These are phyloP conservation scores for Eremobia ochroleuca DNA, from an alignment of 2,888 invertebrate genomes.

Conservation along the genomic window DNA sequence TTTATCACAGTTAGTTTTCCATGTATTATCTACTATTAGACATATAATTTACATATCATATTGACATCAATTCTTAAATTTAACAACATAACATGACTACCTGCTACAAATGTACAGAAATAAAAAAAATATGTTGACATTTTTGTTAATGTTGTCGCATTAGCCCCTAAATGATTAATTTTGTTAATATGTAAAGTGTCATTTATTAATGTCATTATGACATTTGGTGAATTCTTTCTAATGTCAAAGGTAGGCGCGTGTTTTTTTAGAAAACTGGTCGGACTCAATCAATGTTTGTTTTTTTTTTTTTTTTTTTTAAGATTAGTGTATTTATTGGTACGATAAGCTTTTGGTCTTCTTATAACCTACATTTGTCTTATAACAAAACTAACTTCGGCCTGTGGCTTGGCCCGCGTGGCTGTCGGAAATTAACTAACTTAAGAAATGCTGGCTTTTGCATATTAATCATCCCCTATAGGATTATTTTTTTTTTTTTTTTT, in stretches of 20 bases:
- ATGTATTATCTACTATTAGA: slow-evolving; percentile 34
- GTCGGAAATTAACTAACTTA: too few relatives aligned
- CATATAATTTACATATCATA: slow-evolving; percentile 36
- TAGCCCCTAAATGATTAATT: slow-evolving; percentile 51
- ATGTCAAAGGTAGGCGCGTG: slow-evolving; percentile 1
- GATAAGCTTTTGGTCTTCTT: not conserved
- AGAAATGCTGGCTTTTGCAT: too few relatives aligned
- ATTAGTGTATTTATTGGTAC: not conserved
- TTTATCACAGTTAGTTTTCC: slow-evolving; percentile 16
- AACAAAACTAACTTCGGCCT: not conserved
- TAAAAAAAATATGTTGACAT: slow-evolving; percentile 48
- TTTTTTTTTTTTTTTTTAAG: not conserved
- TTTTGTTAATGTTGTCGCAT: slow-evolving; percentile 57
- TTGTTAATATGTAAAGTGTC: slow-evolving; percentile 41
- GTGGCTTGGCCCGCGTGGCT: too few relatives aligned
- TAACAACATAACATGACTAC: slow-evolving; percentile 20
- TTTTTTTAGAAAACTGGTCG: slow-evolving; percentile 6
- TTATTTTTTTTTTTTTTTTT: too few relatives aligned
- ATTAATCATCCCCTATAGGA: too few relatives aligned
- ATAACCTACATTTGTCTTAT: not conserved
- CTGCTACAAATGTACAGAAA: slow-evolving; percentile 21
- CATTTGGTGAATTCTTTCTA: slow-evolving; percentile 15
- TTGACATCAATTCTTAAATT: slow-evolving; percentile 7
- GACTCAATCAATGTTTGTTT: slow-evolving; percentile 1
- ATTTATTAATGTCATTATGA: slow-evolving; percentile 44